Evolutionary conservation across 2,888 invertebrate species (phyloP).

Genomic region (Cataglyphis altisquamis): DNA sequence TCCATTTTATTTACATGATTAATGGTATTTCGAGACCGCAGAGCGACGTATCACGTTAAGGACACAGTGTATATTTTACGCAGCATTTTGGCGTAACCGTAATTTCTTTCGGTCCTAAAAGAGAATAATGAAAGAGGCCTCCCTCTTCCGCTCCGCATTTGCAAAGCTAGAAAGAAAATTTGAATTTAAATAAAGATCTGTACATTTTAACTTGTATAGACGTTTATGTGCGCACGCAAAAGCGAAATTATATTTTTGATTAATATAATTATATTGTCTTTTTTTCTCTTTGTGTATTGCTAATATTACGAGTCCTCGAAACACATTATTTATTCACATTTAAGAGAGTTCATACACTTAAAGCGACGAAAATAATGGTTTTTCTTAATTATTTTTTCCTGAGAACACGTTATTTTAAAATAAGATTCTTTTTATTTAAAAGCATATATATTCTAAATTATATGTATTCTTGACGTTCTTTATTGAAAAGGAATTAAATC

Average conservation of each 20-base stretch:
- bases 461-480: background rate
- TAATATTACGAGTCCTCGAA: background rate
- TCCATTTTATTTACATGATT: conserved; percentile 21
- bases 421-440: background rate
- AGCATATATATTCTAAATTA: background rate
- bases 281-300: background rate
- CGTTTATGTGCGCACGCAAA: background rate
- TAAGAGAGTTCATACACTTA: background rate
- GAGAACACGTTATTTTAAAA: background rate
- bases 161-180: background rate
- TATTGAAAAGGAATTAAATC: background rate
- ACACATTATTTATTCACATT: background rate
- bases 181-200: background rate
- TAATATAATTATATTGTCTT: background rate
- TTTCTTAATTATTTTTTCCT: background rate
- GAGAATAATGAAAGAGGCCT: background rate
- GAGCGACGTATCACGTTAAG: background rate
- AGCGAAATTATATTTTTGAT: background rate
- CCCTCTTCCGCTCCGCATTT: background rate
- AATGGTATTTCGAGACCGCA: background rate
- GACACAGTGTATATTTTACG: background rate
- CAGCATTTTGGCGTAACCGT: background rate
- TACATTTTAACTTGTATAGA: conserved; percentile 11
- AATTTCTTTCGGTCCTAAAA: background rate
- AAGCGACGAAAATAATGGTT: background rate